These are phyloP conservation scores for Morbakka virulenta DNA, from an alignment of 30 jellyfish, hydroid and myxozoan species.

Conservation along the genomic window DNA sequence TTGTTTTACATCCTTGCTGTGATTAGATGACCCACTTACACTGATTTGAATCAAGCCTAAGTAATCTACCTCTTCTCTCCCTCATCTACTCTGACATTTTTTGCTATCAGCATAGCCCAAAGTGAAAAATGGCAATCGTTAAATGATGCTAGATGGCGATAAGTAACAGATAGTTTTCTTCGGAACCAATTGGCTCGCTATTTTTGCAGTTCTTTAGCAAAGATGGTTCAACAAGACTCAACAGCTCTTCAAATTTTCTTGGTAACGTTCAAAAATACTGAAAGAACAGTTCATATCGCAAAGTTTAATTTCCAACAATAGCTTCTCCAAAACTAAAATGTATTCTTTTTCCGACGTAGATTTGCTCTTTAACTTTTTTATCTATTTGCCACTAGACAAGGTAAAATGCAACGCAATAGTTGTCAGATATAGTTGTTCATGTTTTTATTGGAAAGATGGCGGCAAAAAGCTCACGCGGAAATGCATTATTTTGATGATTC, in stretches of 20 bases:
- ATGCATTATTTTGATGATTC: not conserved
- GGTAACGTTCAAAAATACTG: constrained; percentile 35
- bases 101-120: constrained; percentile 58
- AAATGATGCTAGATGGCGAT: constrained; percentile 58
- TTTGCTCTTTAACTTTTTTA: constrained; percentile 17
- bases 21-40: constrained; percentile 53
- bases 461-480: constrained; percentile 41
- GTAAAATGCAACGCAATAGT: constrained; percentile 32
- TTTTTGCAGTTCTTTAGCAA: constrained; percentile 28
- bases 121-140: constrained; percentile 62
- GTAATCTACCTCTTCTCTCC: constrained; percentile 58
- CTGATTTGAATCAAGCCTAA: constrained; percentile 33
- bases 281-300: constrained; percentile 43
- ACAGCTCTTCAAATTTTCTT: too few species aligned
- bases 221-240: constrained; percentile 42
- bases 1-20: constrained; percentile 51
- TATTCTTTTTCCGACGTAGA: constrained; percentile 38
- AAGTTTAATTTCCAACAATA: constrained; percentile 39
- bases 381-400: constrained; percentile 33
- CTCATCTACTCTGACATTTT: constrained; percentile 60
- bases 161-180: constrained; percentile 56
- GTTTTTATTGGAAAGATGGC: constrained; percentile 37
- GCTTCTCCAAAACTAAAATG: constrained; percentile 25
- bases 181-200: constrained; percentile 38
- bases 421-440: constrained; percentile 4